Conservation (phyloP, 2,113 vertebrate genomes). For the Brachyhypopomus occidentalis region DNA sequence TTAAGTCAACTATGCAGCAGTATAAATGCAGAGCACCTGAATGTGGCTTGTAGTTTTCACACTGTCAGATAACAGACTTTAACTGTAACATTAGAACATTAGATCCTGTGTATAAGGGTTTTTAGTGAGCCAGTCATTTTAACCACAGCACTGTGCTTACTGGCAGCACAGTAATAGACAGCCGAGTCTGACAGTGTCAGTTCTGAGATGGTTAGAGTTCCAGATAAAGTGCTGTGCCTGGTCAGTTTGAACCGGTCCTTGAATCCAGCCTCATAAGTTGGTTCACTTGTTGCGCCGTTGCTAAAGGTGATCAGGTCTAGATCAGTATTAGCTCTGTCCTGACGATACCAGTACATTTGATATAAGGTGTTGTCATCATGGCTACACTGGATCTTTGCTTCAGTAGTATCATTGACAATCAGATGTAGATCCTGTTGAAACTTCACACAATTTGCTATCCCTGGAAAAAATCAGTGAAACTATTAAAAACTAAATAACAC, state of each 20-base stretch:
- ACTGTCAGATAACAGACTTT: background rate
- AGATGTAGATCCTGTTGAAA: background rate
- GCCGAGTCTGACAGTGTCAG: background rate
- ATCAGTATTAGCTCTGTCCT: background rate
- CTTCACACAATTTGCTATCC: background rate
- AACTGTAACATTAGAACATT: background rate
- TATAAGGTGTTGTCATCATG: conserved; percentile 24
- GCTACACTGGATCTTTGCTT: background rate
- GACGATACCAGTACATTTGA: conserved; percentile 29
- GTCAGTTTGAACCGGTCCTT: background rate
- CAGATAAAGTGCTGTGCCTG: background rate
- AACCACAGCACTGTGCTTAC: background rate
- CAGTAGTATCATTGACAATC: background rate
- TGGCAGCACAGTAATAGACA: conserved; percentile 5
- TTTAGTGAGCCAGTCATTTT: background rate
- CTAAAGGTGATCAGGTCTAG: background rate
- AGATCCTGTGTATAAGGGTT: background rate
- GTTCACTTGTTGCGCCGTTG: background rate
- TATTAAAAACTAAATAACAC: background rate
- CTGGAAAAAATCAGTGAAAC: background rate
- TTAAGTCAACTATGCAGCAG: too few species aligned
- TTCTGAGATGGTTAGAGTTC: background rate
- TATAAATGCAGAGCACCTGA: background rate
- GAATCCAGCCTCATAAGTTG: background rate
- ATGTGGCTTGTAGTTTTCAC: background rate